Evolutionary conservation across 2,797 vertebrate species (phyloP).

Genomic region (Enteromius treurensis): DNA sequence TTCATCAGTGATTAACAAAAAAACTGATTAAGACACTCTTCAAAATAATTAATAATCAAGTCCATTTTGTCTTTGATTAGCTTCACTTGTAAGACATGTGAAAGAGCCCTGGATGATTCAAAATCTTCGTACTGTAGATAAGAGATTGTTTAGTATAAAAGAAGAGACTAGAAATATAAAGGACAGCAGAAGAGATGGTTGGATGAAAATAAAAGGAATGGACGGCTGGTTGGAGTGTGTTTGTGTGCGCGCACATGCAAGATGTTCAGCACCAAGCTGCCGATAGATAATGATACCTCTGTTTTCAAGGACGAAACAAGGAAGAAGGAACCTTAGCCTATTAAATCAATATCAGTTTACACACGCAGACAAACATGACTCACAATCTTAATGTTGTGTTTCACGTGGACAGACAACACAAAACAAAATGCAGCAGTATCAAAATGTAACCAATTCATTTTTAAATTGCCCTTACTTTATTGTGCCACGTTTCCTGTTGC

Average conservation of each 20-base stretch:
- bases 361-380: background rate
- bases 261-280: background rate
- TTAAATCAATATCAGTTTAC: conserved; percentile 26
- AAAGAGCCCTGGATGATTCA: background rate
- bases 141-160: background rate
- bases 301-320: conserved; percentile 16
- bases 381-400: background rate
- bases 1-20: conserved; percentile 25
- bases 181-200: background rate
- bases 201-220: conserved; percentile 1
- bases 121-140: background rate
- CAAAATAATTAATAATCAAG: conserved; percentile 41
- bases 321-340: background rate
- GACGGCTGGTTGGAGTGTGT: conserved; percentile 3
- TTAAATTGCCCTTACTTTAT: background rate
- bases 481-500: background rate
- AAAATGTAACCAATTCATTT: background rate
- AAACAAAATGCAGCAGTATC: background rate
- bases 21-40: conserved; percentile 24
- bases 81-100: background rate
- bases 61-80: conserved; percentile 21
- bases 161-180: background rate
- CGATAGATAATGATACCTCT: background rate
- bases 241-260: background rate
- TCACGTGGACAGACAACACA: background rate